These are phyloP conservation scores for Temnothorax nylanderi DNA, from an alignment of 1,140 invertebrate species.

Conservation along the genomic window DNA sequence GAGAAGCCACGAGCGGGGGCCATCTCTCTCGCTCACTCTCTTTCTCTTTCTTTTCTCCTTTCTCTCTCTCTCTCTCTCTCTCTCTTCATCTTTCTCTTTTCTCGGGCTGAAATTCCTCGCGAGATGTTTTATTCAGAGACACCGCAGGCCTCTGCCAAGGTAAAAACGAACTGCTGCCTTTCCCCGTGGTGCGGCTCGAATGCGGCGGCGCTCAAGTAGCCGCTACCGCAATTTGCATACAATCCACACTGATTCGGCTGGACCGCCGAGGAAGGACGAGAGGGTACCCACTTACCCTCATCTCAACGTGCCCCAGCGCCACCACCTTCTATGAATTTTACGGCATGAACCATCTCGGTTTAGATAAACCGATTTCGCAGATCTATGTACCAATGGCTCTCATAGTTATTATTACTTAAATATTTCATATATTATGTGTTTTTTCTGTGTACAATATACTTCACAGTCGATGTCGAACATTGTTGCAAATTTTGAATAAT, in stretches of 20 bases:
- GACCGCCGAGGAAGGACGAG: constrained; percentile 49
- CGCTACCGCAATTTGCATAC: constrained; percentile 85
- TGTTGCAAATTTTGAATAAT: background rate
- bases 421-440: background rate
- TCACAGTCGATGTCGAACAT: background rate
- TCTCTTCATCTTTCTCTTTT: constrained; percentile 53
- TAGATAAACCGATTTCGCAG: background rate
- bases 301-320: constrained; percentile 34
- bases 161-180: constrained; percentile 76
- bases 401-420: background rate
- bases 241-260: constrained; percentile 81
- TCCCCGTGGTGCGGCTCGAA: constrained; percentile 77
- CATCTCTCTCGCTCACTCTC: constrained; percentile 58
- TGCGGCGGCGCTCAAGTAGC: constrained; percentile 80
- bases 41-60: background rate
- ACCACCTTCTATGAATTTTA: constrained; percentile 18
- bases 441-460: background rate
- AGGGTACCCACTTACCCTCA: constrained; percentile 59
- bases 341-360: background rate
- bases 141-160: constrained; percentile 80
- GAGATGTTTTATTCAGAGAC: constrained; percentile 85
- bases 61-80: background rate
- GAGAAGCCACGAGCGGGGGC: constrained; percentile 60
- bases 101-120: constrained; percentile 81
- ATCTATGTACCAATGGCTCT: background rate